phyloP scores from a whole-genome alignment of 2,113 vertebrate species.

The Phrynosoma platyrhinos region DNA sequence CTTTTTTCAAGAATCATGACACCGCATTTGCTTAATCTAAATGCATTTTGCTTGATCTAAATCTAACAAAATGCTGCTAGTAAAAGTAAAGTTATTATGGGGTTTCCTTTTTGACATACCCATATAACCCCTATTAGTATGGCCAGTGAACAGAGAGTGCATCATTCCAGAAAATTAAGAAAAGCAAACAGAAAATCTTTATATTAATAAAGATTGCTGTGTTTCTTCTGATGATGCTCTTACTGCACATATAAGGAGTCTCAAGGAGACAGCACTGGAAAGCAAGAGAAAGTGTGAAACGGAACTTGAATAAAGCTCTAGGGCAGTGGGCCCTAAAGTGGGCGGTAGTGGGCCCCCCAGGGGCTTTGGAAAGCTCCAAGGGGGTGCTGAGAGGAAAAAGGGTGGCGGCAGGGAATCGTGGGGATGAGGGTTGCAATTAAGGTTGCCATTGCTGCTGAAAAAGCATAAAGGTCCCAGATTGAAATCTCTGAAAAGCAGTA shows the following conservation, averaged over 20 bases:
- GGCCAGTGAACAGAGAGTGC: background rate
- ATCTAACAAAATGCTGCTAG: background rate
- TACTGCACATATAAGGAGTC: background rate
- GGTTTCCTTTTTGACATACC: background rate
- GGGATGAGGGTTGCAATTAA: no score
- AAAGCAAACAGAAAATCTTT: background rate
- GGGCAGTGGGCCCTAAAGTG: no score
- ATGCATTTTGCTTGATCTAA: rapidly evolving
- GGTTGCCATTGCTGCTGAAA: no score
- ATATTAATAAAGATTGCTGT: no score
- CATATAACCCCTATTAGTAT: background rate
- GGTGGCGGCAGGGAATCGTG: no score
- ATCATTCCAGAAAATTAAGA: no score
- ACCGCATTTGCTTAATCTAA: background rate
- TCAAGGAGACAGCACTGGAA: background rate
- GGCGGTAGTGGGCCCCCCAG: no score
- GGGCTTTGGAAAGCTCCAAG: no score
- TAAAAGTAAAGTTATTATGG: background rate
- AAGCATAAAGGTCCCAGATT: no score
- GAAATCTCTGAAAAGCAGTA: no score
- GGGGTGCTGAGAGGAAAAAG: no score
- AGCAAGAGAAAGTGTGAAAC: background rate
- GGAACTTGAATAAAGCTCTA: background rate
- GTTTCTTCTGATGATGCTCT: background rate
- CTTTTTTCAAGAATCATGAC: background rate